Percentiles rank a stretch among this genome's conserved stretches.
These are phyloP conservation scores for Vireo griseus DNA, from an alignment of 2,797 vertebrate genomes.

Conservation along the genomic window DNA sequence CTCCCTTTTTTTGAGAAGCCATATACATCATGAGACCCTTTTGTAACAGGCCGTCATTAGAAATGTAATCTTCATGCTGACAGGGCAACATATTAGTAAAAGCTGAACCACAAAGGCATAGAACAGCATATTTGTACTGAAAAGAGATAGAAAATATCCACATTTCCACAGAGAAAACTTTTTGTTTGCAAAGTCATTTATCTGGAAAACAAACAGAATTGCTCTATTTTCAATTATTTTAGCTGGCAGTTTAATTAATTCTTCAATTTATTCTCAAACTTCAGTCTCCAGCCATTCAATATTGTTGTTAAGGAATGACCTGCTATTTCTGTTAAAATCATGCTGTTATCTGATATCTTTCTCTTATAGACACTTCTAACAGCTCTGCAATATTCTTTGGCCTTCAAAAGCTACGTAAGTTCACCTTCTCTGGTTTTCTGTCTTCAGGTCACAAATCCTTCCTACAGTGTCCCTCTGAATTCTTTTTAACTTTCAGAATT, in stretches of 20 bases:
- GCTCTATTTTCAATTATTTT: constrained; percentile 23
- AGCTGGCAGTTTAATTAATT: constrained; percentile 41
- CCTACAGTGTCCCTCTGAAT: neutral
- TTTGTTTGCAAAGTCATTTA: neutral
- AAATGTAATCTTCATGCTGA: neutral
- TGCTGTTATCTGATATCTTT: neutral
- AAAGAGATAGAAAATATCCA: neutral
- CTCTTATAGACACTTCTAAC: neutral
- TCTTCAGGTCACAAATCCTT: neutral
- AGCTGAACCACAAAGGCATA: neutral
- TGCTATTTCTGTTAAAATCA: neutral
- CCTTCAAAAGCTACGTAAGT: neutral
- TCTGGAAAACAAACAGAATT: constrained; percentile 19
- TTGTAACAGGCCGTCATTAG: neutral
- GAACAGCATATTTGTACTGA: neutral
- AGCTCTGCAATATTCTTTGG: neutral
- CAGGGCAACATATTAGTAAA: neutral
- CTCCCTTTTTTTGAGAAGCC: neutral
- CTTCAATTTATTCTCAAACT: constrained; percentile 26
- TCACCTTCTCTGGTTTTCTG: neutral
- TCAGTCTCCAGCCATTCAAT: neutral
- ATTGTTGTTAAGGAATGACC: neutral
- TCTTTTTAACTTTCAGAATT: neutral
- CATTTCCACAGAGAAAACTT: neutral
- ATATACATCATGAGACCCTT: neutral